Conservation (phyloP, 1,140 invertebrate genomes). For the Hyles vespertilio region DNA sequence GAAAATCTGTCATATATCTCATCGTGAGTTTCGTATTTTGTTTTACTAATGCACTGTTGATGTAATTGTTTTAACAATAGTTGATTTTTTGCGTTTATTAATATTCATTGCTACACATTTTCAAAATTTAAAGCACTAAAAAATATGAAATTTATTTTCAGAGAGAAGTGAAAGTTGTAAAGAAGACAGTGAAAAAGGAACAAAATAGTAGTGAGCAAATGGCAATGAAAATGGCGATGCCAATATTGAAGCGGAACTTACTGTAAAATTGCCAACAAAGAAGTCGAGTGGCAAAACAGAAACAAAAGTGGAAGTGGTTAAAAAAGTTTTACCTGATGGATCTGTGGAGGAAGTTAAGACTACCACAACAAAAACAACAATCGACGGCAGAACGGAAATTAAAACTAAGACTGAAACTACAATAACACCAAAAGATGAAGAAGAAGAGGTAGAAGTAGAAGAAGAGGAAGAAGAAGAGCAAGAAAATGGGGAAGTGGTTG, state of each 20-base stretch:
- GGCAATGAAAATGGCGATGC: constrained; percentile 48
- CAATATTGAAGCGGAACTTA: constrained; percentile 43
- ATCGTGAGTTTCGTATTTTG: constrained; percentile 46
- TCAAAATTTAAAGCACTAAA: constrained; percentile 3
- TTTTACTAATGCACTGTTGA: constrained; percentile 13
- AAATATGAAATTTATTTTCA: constrained; percentile 40
- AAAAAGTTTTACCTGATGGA: constrained; percentile 60
- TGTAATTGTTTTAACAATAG: constrained; percentile 14
- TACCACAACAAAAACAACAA: constrained; percentile 61
- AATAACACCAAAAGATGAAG: constrained; percentile 54
- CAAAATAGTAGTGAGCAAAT: constrained; percentile 31
- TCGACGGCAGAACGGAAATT: constrained; percentile 62
- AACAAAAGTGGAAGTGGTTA: constrained; percentile 63
- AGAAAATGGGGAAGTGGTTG: constrained; percentile 30
- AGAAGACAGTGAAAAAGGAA: constrained; percentile 52
- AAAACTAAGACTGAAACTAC: constrained; percentile 58
- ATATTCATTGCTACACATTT: too few relatives aligned
- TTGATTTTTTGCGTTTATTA: constrained; percentile 1
- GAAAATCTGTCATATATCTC: constrained; percentile 33
- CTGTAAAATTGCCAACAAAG: constrained; percentile 56
- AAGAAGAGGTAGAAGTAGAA: constrained; percentile 29
- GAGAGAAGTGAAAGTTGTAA: constrained; percentile 55
- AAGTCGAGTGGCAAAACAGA: constrained; percentile 62
- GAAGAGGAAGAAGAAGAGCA: constrained; percentile 44
- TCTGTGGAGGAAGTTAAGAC: constrained; percentile 59